Conservation (phyloP, 2,888 invertebrate species). For the Lymantria monacha region DNA sequence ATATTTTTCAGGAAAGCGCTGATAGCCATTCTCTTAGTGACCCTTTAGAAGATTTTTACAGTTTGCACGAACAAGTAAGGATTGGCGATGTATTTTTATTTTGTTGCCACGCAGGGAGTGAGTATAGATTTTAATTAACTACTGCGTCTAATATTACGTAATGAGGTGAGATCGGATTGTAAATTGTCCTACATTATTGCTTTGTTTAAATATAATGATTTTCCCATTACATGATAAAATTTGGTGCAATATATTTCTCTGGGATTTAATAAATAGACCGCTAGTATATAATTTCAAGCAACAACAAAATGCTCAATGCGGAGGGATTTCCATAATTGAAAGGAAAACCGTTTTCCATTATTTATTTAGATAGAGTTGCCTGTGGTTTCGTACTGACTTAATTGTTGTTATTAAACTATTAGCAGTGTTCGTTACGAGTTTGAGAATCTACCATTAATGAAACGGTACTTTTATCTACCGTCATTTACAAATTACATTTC, state of each 20-base stretch:
- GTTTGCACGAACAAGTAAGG: no score
- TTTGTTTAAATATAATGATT: slow-evolving; percentile 6
- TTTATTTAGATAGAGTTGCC: slow-evolving; percentile 29
- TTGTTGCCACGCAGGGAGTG: no score
- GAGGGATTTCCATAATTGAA: slow-evolving; percentile 33
- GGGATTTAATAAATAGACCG: slow-evolving; percentile 15
- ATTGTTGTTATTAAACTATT: not conserved
- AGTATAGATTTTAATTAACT: no score
- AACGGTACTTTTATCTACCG: slow-evolving; percentile 18
- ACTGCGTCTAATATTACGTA: no score
- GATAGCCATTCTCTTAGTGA: no score
- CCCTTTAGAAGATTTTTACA: no score
- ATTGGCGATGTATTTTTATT: no score
- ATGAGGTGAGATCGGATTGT: no score
- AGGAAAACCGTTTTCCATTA: slow-evolving; percentile 29
- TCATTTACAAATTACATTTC: slow-evolving; percentile 7
- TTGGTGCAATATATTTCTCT: slow-evolving; percentile 12
- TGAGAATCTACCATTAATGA: slow-evolving; percentile 33
- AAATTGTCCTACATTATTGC: no score
- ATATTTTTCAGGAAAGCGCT: no score
- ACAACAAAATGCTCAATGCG: slow-evolving; percentile 27
- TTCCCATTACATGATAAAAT: slow-evolving; percentile 18
- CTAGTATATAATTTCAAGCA: slow-evolving; percentile 19
- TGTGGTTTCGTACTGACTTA: slow-evolving; percentile 4
- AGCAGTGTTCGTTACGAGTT: slow-evolving; percentile 19